phyloP scores from a whole-genome alignment of 2,797 vertebrate species.

The Rhabdomys pumilio region DNA sequence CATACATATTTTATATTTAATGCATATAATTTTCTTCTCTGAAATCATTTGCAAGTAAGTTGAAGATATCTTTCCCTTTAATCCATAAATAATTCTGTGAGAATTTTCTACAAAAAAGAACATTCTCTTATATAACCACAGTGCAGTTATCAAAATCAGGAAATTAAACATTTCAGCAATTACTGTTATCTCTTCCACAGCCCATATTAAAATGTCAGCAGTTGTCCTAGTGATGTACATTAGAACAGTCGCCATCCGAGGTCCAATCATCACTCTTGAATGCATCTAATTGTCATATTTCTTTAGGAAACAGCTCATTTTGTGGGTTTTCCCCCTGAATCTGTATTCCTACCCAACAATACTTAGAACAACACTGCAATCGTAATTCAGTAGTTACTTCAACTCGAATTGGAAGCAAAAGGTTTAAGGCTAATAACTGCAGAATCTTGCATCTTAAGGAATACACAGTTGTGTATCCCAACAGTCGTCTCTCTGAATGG shows the following conservation, averaged over 20 bases:
- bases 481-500: not conserved
- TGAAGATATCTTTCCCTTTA: slow-evolving; percentile 56
- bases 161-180: slow-evolving; percentile 63
- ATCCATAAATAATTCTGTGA: slow-evolving; percentile 59
- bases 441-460: not conserved
- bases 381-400: slow-evolving; percentile 10
- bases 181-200: slow-evolving; percentile 14
- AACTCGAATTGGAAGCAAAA: slow-evolving; percentile 3
- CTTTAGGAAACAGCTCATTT: slow-evolving; percentile 55
- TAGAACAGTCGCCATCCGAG: slow-evolving; percentile 38
- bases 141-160: slow-evolving; percentile 66
- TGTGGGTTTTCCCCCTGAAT: not conserved
- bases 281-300: slow-evolving; percentile 43
- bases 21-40: slow-evolving; percentile 53
- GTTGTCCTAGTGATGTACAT: slow-evolving; percentile 27
- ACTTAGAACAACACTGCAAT: slow-evolving; percentile 2
- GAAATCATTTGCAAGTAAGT: slow-evolving; percentile 65
- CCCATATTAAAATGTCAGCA: slow-evolving; percentile 58
- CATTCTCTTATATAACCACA: slow-evolving; percentile 58
- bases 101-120: slow-evolving; percentile 69
- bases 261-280: slow-evolving; percentile 26
- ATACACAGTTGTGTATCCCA: not conserved
- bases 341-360: not conserved
- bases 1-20: slow-evolving; percentile 16
- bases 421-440: not conserved